Conservation (phyloP, 1,140 invertebrate species). For the Tribolium madens region DNA sequence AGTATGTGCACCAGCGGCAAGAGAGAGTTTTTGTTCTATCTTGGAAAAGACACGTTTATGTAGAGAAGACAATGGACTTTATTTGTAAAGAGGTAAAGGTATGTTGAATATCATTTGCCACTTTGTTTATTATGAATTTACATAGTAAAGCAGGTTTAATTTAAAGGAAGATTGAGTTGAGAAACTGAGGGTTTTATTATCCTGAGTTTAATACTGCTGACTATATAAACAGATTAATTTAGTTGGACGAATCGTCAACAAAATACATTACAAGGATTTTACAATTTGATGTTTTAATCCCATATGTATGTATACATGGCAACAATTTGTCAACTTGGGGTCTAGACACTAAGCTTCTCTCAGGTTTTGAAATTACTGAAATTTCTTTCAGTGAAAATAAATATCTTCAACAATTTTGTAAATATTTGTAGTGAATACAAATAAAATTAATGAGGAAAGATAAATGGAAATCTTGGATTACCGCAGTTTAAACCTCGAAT, state of each 20-base stretch:
- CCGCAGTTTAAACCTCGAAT: background rate
- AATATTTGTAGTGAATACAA: background rate
- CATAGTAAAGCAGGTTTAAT: background rate
- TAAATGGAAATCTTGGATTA: background rate
- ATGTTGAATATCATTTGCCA: background rate
- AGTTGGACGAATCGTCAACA: background rate
- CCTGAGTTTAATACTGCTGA: background rate
- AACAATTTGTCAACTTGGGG: background rate
- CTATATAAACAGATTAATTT: slow-evolving; percentile 16
- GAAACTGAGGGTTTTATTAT: too few relatives aligned
- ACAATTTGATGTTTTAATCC: background rate
- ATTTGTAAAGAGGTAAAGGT: background rate
- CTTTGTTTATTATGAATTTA: background rate
- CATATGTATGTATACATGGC: background rate
- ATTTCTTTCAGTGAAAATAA: background rate
- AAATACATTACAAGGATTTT: background rate
- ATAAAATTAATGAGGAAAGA: background rate
- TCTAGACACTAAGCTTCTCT: background rate
- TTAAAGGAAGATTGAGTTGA: background rate
- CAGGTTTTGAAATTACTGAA: background rate
- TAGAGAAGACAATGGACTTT: background rate
- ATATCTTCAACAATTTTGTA: background rate
- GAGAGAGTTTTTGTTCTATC: background rate
- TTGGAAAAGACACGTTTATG: background rate
- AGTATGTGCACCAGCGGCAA: background rate